Conservation (phyloP, 2,113 vertebrate genomes). For the Sander lucioperca region DNA sequence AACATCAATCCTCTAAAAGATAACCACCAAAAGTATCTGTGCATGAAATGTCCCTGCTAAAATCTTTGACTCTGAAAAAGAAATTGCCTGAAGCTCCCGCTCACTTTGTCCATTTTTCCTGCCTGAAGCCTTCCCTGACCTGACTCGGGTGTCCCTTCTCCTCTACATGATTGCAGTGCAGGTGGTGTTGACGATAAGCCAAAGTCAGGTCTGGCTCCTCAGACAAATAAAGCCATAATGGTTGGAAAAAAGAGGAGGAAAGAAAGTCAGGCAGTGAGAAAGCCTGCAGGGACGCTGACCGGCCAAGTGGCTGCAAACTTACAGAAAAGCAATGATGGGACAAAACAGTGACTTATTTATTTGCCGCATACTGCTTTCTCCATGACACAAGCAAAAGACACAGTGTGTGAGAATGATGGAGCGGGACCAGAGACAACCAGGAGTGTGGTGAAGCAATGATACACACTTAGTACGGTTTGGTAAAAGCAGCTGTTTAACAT, state of each 20-base stretch:
- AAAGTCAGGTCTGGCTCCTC: slow-evolving; percentile 58
- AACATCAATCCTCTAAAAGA: slow-evolving; percentile 11
- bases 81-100: slow-evolving; percentile 25
- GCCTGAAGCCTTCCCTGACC: slow-evolving; percentile 38
- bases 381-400: slow-evolving; percentile 48
- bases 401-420: slow-evolving; percentile 45
- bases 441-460: slow-evolving; percentile 47
- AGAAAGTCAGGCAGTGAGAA: slow-evolving; percentile 18
- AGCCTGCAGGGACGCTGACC: slow-evolving; percentile 35
- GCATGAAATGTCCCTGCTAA: neutral
- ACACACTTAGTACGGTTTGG: slow-evolving; percentile 4
- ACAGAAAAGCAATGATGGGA: slow-evolving; percentile 39
- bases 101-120: slow-evolving; percentile 35
- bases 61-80: slow-evolving; percentile 30
- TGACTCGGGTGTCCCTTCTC: slow-evolving; percentile 40
- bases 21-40: neutral
- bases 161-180: slow-evolving; percentile 65
- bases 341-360: slow-evolving; percentile 58
- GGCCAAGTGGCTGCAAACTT: slow-evolving; percentile 37
- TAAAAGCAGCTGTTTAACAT: slow-evolving; percentile 45
- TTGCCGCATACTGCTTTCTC: slow-evolving; percentile 29
- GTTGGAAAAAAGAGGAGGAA: slow-evolving; percentile 9
- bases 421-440: slow-evolving; percentile 22
- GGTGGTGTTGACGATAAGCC: slow-evolving; percentile 74
- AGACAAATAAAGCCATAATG: slow-evolving; percentile 45